Base-by-base conservation (phyloP, 92 coral and sea anemone genomes). In the Phenganax marumi region DNA sequence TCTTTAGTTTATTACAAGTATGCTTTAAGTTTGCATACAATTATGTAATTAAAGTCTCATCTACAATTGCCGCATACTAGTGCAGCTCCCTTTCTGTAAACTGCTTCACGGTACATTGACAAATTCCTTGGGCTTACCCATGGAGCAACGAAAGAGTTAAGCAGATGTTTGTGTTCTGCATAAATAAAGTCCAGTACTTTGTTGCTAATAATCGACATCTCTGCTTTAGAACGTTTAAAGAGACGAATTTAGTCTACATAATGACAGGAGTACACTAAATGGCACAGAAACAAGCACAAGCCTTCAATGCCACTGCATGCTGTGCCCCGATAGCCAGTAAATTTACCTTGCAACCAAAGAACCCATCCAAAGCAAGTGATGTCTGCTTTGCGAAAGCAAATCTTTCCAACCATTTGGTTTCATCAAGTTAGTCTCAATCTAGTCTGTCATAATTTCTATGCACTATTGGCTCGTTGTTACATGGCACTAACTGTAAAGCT, bases 281-380 rank as follows among this genome's bases (percentile, higher is more conserved):
- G 43, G 16, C 85, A 63, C 39, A 86, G 76, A 70, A 86, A 66
- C 18, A 86, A 39, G 54, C 89, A 81, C 47, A 86, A 73, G 11
- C 78, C 82, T 52, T 86, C 43, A 33, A 33, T 33, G 2, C 2
- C 43, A 33, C 43, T 33, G 43, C 43, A 33, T 33, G 68, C 61
- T 51, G 88, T 85, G 26, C 88, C 85, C 50, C 79, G 85, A 70
- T 79, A 85, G 69, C 88, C 88, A 77, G 79, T 85, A 53, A 85
- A 85, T 70, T 57, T 68, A 85, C 68, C 70, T 85, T 85, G 88
- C 78, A 85, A 68, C 69, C 85, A 22, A 50, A 78, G 88, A 80
- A 80, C 79, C 39, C 55, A 66, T 80, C 86, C 80, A 69, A 85
- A 80, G 49, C 85, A 60, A 51, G 79, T 84, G 46, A 85, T 68